These are phyloP conservation scores for Habropoda laboriosa DNA, from an alignment of 1,140 invertebrate species.

Conservation along the genomic window DNA sequence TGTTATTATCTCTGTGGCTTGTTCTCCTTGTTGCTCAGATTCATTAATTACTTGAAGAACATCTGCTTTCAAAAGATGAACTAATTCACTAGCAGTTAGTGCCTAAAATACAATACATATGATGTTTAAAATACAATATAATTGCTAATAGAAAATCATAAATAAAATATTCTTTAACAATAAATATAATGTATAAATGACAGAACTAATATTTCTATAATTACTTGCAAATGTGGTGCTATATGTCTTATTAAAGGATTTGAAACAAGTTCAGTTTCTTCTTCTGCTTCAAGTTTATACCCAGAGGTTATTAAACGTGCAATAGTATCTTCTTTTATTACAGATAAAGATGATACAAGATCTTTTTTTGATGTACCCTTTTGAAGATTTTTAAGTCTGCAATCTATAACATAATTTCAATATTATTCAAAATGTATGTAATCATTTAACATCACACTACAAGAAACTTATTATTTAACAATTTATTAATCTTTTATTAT, in stretches of 20 bases:
- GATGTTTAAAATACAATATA: neutral
- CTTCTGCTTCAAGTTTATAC: conserved; percentile 71
- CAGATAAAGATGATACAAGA: conserved; percentile 79
- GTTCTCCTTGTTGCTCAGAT: conserved; percentile 52
- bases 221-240: conserved; percentile 78
- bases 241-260: conserved; percentile 81
- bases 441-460: neutral
- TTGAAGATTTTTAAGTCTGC: conserved; percentile 73
- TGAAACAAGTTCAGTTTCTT: conserved; percentile 73
- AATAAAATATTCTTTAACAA: neutral
- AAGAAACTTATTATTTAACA: neutral
- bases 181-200: neutral
- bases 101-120: conserved; percentile 72
- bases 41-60: conserved; percentile 70
- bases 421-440: neutral
- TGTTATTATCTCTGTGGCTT: conserved; percentile 45
- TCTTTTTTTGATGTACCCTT: conserved; percentile 76
- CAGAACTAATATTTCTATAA: neutral
- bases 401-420: conserved; percentile 63
- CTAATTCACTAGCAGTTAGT: conserved; percentile 80
- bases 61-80: conserved; percentile 83
- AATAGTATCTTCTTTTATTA: conserved; percentile 79
- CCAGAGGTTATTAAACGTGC: conserved; percentile 77
- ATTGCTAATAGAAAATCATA: neutral
- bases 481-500: too few relatives aligned